Base-by-base conservation (phyloP, 2,797 vertebrate genomes). In the Stomatorhinus walkeri region DNA sequence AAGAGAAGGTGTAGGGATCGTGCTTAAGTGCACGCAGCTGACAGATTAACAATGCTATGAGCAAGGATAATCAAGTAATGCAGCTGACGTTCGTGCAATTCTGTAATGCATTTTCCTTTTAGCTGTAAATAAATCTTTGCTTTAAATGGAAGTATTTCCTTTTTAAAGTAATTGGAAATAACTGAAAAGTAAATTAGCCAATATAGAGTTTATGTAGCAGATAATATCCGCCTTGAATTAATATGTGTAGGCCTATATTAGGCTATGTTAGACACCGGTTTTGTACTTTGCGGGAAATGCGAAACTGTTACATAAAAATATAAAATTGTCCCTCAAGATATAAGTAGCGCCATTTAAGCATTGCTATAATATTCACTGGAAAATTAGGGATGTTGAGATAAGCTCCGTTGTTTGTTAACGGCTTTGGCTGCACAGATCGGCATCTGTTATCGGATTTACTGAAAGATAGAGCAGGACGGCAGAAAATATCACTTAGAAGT, bases 1-100 rank as follows among this genome's bases (percentile, higher is more conserved):
- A 36, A 79, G 28, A 51, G 36, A 87, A 59, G 51, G 16, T 87
- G 85, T 59, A 59, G 24, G 19, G 32, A 51, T n/a, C 6, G 51
- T 9, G 24, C 52, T 59, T 54, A 54, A 87, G 83, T 87, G 16
- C 52, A 59, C 19, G 32, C 85, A 59, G 52, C 52, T 56, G 52
- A 87, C 48, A 86, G 46, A 86, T 48, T 72, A 72, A 72, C 40
- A 43, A 79, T 79, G 32, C 5, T 79, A 79, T 79, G 49, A 85
- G 49, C 83, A 87, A 87, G 28, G 51, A 59, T 56, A 54, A 87
- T 51, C 24, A 54, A 59, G 14, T 36, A n/a, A 54, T 36, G 19
- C 51, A 32, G 19, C 24, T 59, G 5, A 36, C 84, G 49, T 8
- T 86, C 48, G 22, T 52, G 46, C 48, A 49, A 85, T 40, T n/a